Evolutionary conservation across 2,113 vertebrate species (phyloP).

Genomic region (Vanacampus margaritifer): DNA sequence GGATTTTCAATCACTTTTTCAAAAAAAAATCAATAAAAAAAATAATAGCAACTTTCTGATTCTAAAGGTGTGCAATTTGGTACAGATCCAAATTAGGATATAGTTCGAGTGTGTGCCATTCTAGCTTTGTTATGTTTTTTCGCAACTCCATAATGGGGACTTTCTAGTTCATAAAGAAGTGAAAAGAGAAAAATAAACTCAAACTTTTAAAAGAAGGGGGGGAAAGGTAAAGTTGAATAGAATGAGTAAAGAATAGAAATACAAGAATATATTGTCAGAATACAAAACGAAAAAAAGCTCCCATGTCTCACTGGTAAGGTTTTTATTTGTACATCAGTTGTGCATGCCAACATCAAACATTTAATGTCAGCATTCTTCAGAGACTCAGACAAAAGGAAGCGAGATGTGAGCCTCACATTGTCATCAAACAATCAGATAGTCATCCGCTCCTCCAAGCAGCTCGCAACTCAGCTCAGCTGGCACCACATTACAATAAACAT

Average conservation of each 20-base stretch:
- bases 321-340: slow-evolving; percentile 70
- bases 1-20: neutral
- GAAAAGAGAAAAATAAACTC: slow-evolving; percentile 42
- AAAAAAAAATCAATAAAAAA: no score
- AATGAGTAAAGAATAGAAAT: slow-evolving; percentile 55
- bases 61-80: neutral
- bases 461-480: slow-evolving; percentile 70
- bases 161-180: slow-evolving; percentile 33
- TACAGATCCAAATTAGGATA: neutral
- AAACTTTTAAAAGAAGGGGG: slow-evolving; percentile 44
- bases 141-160: slow-evolving; percentile 18
- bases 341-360: slow-evolving; percentile 71
- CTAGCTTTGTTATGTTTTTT: slow-evolving; percentile 11
- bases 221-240: slow-evolving; percentile 53
- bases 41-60: neutral
- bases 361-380: slow-evolving; percentile 71
- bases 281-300: slow-evolving; percentile 30
- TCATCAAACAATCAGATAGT: slow-evolving; percentile 75
- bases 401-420: slow-evolving; percentile 69
- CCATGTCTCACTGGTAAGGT: slow-evolving; percentile 57
- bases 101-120: neutral
- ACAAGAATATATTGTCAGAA: slow-evolving; percentile 65
- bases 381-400: slow-evolving; percentile 69
- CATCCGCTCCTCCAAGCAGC: slow-evolving; percentile 67
- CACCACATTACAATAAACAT: slow-evolving; percentile 70